Conservation (phyloP, 2,888 invertebrate genomes). For the Caenorhabditis auriculariae region DNA sequence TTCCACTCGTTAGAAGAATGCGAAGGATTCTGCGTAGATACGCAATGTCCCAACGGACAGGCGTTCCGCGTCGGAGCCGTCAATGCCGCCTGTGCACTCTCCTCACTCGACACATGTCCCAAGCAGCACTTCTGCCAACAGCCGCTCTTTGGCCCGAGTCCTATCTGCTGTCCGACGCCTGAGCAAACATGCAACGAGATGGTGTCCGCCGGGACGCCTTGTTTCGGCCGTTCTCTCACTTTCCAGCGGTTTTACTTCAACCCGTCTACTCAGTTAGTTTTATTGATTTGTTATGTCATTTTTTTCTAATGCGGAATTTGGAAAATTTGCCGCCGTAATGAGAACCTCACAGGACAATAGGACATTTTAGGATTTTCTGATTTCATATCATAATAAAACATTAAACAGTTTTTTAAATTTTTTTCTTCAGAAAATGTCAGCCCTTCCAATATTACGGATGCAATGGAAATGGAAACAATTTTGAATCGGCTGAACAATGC, state of each 20-base stretch:
- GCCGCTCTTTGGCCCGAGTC: constrained; percentile 54
- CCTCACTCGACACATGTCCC: constrained; percentile 51
- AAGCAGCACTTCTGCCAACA: constrained; percentile 52
- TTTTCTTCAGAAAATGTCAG: constrained; percentile 49
- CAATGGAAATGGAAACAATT: constrained; percentile 59
- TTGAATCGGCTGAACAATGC: constrained; percentile 52
- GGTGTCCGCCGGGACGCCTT: constrained; percentile 60
- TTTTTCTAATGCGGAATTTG: neutral
- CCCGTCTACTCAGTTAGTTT: constrained; percentile 42
- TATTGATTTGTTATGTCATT: neutral
- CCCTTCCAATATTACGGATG: constrained; percentile 63
- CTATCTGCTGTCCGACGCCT: constrained; percentile 57
- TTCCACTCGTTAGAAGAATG: constrained; percentile 61
- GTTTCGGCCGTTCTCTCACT: constrained; percentile 56
- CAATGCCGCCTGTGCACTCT: constrained; percentile 53
- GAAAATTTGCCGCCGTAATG: neutral
- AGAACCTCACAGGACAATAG: constrained; percentile 14
- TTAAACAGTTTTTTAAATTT: neutral
- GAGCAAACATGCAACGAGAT: constrained; percentile 52
- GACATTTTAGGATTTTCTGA: constrained; percentile 37
- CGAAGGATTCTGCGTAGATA: constrained; percentile 62
- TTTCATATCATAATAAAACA: no score
- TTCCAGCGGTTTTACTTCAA: constrained; percentile 58
- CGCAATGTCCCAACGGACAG: constrained; percentile 54
- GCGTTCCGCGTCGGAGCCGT: constrained; percentile 56